Evolutionary conservation across 2,113 vertebrate species (phyloP).

Genomic region (Camelus bactrianus): DNA sequence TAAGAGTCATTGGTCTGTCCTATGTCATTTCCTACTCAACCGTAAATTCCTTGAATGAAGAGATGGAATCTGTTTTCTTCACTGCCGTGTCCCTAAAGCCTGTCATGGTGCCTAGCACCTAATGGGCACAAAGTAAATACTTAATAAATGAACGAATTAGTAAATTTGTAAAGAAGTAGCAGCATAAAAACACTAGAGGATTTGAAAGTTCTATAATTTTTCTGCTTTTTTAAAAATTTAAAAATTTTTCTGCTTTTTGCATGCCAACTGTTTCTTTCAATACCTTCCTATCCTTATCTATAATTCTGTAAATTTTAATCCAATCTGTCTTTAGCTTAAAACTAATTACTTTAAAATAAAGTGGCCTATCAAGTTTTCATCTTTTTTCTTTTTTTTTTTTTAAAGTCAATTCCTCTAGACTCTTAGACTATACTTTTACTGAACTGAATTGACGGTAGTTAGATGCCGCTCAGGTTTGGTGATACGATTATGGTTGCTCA

Average conservation of each 20-base stretch:
- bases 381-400: background rate
- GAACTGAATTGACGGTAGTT: background rate
- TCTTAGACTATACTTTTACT: background rate
- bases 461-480: background rate
- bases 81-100: background rate
- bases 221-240: background rate
- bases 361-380: background rate
- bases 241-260: background rate
- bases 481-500: background rate
- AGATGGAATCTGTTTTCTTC: background rate
- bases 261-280: background rate
- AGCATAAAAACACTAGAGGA: background rate
- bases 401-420: background rate
- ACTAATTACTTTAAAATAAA: constrained; percentile 3
- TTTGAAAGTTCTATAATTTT: background rate
- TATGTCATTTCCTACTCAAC: background rate
- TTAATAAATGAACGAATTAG: background rate
- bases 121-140: background rate
- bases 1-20: background rate
- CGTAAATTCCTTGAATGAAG: background rate
- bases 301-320: constrained; percentile 23
- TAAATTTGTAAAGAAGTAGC: background rate
- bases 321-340: background rate
- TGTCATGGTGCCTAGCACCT: background rate
- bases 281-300: background rate